phyloP scores from a whole-genome alignment of 1,140 invertebrate genomes.

The Copidosoma floridanum region DNA sequence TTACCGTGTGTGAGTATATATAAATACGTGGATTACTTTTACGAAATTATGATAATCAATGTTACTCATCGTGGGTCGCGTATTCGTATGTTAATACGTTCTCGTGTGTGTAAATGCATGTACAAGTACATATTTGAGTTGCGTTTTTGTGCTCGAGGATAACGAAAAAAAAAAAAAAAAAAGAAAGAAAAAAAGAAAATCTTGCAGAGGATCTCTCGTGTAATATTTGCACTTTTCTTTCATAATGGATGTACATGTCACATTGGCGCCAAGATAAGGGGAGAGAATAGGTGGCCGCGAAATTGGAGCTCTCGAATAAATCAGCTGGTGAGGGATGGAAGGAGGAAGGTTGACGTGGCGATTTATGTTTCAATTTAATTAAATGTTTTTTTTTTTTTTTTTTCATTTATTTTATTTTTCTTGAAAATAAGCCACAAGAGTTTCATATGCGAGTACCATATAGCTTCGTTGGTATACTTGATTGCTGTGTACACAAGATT shows the following conservation, averaged over 20 bases:
- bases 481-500: no score
- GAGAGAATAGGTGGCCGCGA: neutral
- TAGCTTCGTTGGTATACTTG: no score
- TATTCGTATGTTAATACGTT: neutral
- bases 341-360: neutral
- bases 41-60: constrained; percentile 4
- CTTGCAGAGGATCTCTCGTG: neutral
- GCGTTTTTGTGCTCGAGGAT: neutral
- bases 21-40: neutral
- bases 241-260: neutral
- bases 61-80: neutral
- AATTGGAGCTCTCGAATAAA: neutral
- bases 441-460: no score
- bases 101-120: no score
- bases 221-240: neutral
- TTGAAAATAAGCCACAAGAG: no score
- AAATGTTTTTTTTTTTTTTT: neutral
- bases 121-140: neutral
- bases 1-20: neutral
- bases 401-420: no score
- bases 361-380: constrained; percentile 8
- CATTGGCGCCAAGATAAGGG: neutral
- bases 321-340: no score
- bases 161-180: neutral
- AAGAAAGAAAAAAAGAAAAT: no score